Base-by-base conservation (phyloP, 2,113 vertebrate species). In the Semicossyphus pulcher region DNA sequence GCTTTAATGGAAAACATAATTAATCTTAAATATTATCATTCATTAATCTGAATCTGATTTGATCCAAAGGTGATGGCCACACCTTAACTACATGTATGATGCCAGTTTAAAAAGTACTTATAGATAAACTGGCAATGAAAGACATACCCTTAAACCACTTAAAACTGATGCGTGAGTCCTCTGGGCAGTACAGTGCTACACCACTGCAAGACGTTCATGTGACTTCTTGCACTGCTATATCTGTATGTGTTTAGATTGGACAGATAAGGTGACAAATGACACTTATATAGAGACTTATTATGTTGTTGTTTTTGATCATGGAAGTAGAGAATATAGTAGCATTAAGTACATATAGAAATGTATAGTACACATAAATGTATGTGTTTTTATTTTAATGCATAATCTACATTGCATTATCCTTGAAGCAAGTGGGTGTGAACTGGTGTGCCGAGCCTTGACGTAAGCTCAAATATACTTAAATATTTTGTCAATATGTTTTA, bases 341-440 rank as follows among this genome's bases (percentile, higher is more conserved):
- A 91, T 80, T 86, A 79, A 81, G 84, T 84, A 88, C 67, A 81
- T 84, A 79, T 76, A 65, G 14, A 72, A 80, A 83, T 83, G 61
- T 83, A 80, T 76, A 81, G 71, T n/a, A n/a, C 48, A 67, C 57
- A 48, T 59, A 5, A 60, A 16, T 34, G 23, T 47, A 37, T 78
- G 37, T 72, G 23, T 75, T 81, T 63, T n/a, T n/a, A 68, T 72
- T 67, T 47, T 37, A 70, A n/a, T 69, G 18, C 49, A 21, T 70
- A 21, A 53, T 70, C 57, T 64, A 25, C 31, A n/a, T n/a, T 83
- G 47, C 69, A 28, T 66, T 61, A 23, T 78, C 49, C 42, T 66
- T 64, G 9, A 51, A 32, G 26, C 49, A 18, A n/a, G n/a, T 64
- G 39, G 67, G 48, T 69, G 23, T 56, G 29, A 73, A 14, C 59